A percentile compares a stretch with the other conserved stretches of the same genome.
Conservation (phyloP, 2,113 vertebrate genomes). For the Emydocephalus ijimae region DNA sequence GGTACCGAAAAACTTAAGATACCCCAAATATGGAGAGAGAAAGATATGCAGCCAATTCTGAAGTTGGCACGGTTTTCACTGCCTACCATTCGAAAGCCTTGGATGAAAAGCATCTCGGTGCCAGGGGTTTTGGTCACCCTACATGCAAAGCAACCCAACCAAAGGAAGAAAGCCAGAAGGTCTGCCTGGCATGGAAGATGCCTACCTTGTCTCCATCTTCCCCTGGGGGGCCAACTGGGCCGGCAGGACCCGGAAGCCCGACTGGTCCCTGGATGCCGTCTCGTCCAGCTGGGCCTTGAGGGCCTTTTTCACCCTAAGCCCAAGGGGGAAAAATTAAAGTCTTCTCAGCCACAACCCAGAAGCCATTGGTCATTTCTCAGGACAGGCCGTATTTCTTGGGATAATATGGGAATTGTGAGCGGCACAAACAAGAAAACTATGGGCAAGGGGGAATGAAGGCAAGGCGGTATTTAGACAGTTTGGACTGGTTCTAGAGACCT, state of each 20-base stretch:
- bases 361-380: too few species aligned
- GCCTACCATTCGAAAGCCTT: neutral
- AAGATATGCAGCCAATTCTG: neutral
- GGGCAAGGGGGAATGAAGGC: neutral
- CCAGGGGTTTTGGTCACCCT: neutral
- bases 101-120: neutral
- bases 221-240: constrained; percentile 91
- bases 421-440: neutral
- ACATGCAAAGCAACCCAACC: neutral
- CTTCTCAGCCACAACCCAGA: neutral
- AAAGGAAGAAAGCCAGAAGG: neutral
- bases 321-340: neutral
- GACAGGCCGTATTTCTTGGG: neutral
- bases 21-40: neutral
- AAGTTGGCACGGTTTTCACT: neutral
- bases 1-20: too few species aligned
- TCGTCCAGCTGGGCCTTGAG: constrained; percentile 93
- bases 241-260: constrained; percentile 92
- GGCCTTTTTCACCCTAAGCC: constrained; percentile 93
- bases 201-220: constrained; percentile 96
- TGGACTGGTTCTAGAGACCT: too few species aligned
- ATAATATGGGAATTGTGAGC: neutral
- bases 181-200: neutral
- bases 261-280: constrained; percentile 97
- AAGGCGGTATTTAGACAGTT: too few species aligned